Evolutionary conservation across 2,888 invertebrate species (phyloP).

Genomic region (Lasioglossum pauxillum): DNA sequence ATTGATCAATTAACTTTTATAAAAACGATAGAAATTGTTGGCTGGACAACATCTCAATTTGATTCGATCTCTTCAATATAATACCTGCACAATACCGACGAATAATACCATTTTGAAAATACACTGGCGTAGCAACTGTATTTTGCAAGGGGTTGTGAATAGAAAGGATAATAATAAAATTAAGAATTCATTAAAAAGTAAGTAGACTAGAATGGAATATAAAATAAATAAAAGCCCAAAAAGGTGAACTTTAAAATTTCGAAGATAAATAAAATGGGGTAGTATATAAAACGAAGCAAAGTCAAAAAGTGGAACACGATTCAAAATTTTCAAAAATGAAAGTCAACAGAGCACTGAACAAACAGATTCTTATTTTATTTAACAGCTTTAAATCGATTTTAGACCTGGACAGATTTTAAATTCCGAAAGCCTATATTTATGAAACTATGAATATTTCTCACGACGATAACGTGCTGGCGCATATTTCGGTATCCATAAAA

Average conservation of each 20-base stretch:
- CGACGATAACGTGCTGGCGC: neutral
- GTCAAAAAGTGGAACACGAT: neutral
- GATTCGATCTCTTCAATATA: neutral
- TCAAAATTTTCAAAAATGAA: neutral
- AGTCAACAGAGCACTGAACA: neutral
- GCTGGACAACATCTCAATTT: neutral
- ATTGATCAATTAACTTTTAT: too few relatives aligned
- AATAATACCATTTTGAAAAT: neutral
- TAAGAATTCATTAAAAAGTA: neutral
- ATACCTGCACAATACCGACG: neutral
- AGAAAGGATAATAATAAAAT: neutral
- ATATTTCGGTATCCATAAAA: neutral
- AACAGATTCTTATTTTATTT: neutral
- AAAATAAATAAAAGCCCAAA: neutral
- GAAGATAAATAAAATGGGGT: neutral
- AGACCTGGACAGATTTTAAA: neutral
- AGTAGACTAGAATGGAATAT: neutral
- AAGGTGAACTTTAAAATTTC: neutral
- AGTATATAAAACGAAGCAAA: neutral
- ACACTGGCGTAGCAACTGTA: neutral
- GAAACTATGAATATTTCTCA: neutral
- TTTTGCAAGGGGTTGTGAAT: neutral
- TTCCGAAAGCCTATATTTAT: neutral
- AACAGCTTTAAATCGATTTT: neutral
- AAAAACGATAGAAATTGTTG: neutral